Evolutionary conservation across 2,888 invertebrate species (phyloP).

Genomic region (Lumbricus terrestris): DNA sequence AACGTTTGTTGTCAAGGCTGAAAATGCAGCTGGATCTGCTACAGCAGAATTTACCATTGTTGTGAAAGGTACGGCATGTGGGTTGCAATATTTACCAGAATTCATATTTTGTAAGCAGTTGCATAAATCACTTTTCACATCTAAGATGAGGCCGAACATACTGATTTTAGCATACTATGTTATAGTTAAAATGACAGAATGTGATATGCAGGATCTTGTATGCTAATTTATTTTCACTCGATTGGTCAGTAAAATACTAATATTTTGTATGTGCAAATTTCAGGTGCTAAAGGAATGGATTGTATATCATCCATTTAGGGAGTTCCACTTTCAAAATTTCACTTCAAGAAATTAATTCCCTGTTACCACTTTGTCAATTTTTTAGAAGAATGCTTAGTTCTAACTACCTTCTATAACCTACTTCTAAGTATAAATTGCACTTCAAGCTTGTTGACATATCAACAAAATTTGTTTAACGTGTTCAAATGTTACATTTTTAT

Average conservation of each 20-base stretch:
- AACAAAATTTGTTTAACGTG: neutral
- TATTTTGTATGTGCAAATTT: neutral
- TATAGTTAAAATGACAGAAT: neutral
- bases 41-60: conserved; percentile 67
- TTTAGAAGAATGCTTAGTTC: neutral
- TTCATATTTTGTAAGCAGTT: neutral
- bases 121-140: neutral
- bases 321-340: neutral
- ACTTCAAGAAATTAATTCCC: neutral
- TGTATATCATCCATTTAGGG: neutral
- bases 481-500: neutral
- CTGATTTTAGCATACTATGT: neutral
- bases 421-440: neutral
- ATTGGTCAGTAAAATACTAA: neutral
- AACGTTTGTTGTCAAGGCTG: conserved; percentile 78
- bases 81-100: neutral
- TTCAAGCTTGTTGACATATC: neutral
- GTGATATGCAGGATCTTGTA: neutral
- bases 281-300: neutral
- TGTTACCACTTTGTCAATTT: too few species aligned
- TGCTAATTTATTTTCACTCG: neutral
- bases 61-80: conserved; percentile 68
- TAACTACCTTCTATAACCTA: neutral
- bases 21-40: conserved; percentile 76
- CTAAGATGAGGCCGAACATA: neutral